Evolutionary conservation across 1,140 invertebrate genomes (phyloP), one percentile per base, ranked within the genome.

Genomic region (Papilio aristodemus): DNA sequence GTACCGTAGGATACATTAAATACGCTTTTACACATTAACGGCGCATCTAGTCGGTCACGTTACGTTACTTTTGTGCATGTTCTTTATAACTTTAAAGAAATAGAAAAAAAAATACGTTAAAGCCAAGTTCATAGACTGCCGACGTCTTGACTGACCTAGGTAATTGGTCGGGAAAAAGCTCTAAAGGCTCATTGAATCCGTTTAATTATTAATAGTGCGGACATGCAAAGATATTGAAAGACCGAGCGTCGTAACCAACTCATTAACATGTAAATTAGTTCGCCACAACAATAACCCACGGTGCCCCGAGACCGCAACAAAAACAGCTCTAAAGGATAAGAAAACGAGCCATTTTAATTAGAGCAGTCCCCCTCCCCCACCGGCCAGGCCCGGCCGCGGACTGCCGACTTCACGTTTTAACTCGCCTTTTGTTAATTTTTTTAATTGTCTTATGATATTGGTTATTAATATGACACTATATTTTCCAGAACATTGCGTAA

Each of bases 251-350:
- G 78, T 75, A 76, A 80, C 81, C 74, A 83, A 78, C 82, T 89
- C 82, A 91, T 91, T 91, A 89, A 85, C 84, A 89, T 91, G 84
- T 89, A 87, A 89, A 91, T 91, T 86, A 89, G 83, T 86, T 79
- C 77, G 78, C 81, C 81, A 85, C 83, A 86, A 87, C 81, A 87
- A 88, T 87, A 84, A 84, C 80, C 77, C 76, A 81, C 80, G 72
- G 79, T 78, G 83, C 81, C 82, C 80, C 76, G 77, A 78, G 71
- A 71, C 75, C 70, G 75, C 75, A 86, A 86, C 87, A 89, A 89
- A 89, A 89, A 87, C 78, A 79, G 73, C 79, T 87, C 85, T 81
- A 84, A 88, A 88, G 80, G 84, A 89, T 88, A 85, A 85, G 84
- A 86, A 80, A 85, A 83, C 83, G 82, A 79, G 82, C 81, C 78